phyloP scores from a whole-genome alignment of 1,140 invertebrate species.

The Heliothis virescens region DNA sequence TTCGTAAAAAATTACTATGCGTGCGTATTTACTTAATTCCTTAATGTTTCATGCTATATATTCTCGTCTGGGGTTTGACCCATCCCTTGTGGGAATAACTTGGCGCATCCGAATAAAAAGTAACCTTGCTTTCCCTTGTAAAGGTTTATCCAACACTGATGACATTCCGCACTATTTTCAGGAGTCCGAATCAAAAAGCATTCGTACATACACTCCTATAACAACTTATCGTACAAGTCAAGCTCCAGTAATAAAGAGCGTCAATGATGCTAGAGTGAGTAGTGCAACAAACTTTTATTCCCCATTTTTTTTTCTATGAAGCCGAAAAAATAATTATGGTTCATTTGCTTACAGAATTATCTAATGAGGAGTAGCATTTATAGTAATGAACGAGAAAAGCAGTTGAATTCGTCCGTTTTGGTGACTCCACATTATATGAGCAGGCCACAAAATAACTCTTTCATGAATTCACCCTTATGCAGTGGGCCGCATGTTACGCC shows the following conservation, averaged over 20 bases:
- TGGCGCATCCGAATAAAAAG: too few relatives aligned
- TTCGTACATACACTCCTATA: slow-evolving; percentile 49
- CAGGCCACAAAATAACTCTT: slow-evolving; percentile 49
- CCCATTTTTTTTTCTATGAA: not conserved
- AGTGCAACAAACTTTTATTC: not conserved
- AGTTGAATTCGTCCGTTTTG: slow-evolving; percentile 59
- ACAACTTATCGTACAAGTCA: slow-evolving; percentile 62
- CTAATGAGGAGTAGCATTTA: slow-evolving; percentile 63
- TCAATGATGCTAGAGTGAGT: slow-evolving; percentile 73
- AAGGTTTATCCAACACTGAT: too few relatives aligned
- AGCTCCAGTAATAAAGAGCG: slow-evolving; percentile 67
- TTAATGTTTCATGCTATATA: too few relatives aligned
- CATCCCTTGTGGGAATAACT: too few relatives aligned
- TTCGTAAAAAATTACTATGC: slow-evolving; percentile 15
- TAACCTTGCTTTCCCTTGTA: too few relatives aligned
- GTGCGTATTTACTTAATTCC: too few relatives aligned
- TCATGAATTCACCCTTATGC: slow-evolving; percentile 36
- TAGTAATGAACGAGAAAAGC: slow-evolving; percentile 55
- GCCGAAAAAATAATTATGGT: not conserved
- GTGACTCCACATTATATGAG: slow-evolving; percentile 63
- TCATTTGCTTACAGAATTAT: slow-evolving; percentile 64
- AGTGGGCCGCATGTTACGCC: slow-evolving; percentile 52
- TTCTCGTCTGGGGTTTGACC: too few relatives aligned
- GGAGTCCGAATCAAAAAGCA: slow-evolving; percentile 58
- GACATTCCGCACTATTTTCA: slow-evolving; percentile 37